These are phyloP conservation scores for Zhengitettix transpicula DNA, from an alignment of 2,888 invertebrate genomes.

Conservation along the genomic window DNA sequence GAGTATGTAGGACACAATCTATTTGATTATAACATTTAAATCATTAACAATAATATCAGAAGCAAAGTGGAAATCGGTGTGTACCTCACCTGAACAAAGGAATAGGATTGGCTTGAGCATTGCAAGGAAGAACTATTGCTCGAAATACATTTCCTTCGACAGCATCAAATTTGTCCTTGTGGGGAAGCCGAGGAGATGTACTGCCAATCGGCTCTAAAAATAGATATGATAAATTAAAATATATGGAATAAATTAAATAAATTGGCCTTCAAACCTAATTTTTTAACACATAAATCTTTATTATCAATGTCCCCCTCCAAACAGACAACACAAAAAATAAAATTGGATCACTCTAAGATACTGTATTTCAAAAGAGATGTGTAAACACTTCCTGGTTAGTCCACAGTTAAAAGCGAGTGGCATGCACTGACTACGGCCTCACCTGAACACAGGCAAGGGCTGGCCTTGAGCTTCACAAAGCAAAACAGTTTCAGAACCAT, in stretches of 20 bases:
- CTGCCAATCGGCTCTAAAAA: slow-evolving; percentile 26
- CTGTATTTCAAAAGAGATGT: not conserved
- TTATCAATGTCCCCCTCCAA: no score
- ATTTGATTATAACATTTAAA: not conserved
- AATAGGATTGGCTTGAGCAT: slow-evolving; percentile 25
- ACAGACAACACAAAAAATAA: no score
- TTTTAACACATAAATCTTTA: no score
- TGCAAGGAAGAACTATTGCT: slow-evolving; percentile 23
- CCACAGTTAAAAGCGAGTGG: slow-evolving; percentile 4
- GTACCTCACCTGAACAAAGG: slow-evolving; percentile 19
- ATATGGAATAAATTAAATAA: no score
- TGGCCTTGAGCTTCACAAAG: slow-evolving; percentile 18
- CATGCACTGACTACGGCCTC: not conserved
- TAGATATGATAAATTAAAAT: no score
- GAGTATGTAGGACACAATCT: not conserved
- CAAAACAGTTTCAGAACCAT: slow-evolving; percentile 13
- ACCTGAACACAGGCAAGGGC: slow-evolving; percentile 17
- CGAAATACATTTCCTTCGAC: slow-evolving; percentile 14
- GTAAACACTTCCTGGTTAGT: not conserved
- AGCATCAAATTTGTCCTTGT: slow-evolving; percentile 28
- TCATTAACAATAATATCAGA: not conserved
- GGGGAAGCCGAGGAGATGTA: slow-evolving; percentile 35
- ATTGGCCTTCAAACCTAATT: no score
- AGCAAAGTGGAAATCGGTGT: not conserved
- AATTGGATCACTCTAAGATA: not conserved